phyloP scores from a whole-genome alignment of 2,113 vertebrate species.

The Sceloporus undulatus region DNA sequence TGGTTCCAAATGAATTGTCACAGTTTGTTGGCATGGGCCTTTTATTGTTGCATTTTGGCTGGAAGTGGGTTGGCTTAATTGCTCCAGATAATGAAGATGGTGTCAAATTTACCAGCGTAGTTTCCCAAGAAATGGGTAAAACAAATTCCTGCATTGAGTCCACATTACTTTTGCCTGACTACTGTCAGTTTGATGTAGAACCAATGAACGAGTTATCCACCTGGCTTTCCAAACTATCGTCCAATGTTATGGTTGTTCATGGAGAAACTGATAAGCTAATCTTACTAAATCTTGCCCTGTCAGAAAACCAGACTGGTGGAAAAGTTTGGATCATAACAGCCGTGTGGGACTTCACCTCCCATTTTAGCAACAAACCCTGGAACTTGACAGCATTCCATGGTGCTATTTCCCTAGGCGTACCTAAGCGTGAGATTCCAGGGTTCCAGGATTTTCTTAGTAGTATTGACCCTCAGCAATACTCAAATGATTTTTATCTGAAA shows the following conservation, averaged over 20 bases:
- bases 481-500: not conserved
- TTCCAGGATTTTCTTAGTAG: slow-evolving; percentile 26
- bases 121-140: slow-evolving; percentile 12
- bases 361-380: fast-evolving
- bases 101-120: not conserved
- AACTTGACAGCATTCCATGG: not conserved
- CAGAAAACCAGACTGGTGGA: not conserved
- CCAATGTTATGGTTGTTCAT: not conserved
- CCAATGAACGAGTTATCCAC: not conserved
- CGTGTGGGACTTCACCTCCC: not conserved
- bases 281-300: not conserved
- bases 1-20: not conserved
- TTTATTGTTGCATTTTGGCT: not conserved
- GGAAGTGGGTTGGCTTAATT: not conserved
- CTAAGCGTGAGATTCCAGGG: slow-evolving; percentile 10
- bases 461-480: slow-evolving; percentile 4
- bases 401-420: slow-evolving; percentile 13
- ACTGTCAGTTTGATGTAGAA: not conserved
- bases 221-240: not conserved
- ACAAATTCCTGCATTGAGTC: slow-evolving; percentile 22
- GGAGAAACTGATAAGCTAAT: not conserved
- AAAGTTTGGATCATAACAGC: slow-evolving; percentile 17
- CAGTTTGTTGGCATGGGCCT: not conserved
- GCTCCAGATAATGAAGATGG: not conserved
- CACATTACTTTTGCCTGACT: not conserved